These are phyloP conservation scores for Rhimphoctona megacephalus DNA, from an alignment of 2,888 invertebrate genomes.

Conservation along the genomic window DNA sequence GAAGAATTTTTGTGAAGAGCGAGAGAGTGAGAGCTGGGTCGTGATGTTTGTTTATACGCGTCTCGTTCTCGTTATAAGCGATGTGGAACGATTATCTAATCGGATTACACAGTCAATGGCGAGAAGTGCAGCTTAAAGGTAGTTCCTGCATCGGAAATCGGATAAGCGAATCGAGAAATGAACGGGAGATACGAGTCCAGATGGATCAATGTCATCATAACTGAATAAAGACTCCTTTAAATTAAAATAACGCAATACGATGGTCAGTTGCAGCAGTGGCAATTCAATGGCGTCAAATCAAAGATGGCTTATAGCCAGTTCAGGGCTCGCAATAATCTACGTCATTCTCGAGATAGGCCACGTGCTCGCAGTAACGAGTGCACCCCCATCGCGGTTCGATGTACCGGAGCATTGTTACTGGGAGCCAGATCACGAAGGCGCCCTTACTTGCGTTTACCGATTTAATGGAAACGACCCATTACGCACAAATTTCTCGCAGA, in stretches of 20 bases:
- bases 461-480: slow-evolving; percentile 86
- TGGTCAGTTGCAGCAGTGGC: slow-evolving; percentile 51
- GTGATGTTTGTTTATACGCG: slow-evolving; percentile 57
- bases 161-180: slow-evolving; percentile 47
- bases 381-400: slow-evolving; percentile 88
- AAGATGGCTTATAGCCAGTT: slow-evolving; percentile 55
- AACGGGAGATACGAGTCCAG: slow-evolving; percentile 38
- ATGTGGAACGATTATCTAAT: slow-evolving; percentile 29
- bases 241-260: slow-evolving; percentile 34
- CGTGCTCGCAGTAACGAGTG: slow-evolving; percentile 82
- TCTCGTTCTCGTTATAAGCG: slow-evolving; percentile 49
- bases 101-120: slow-evolving; percentile 33
- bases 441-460: slow-evolving; percentile 86
- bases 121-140: slow-evolving; percentile 42
- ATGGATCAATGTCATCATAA: slow-evolving; percentile 38
- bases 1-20: background rate
- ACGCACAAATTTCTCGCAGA: slow-evolving; percentile 91
- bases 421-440: slow-evolving; percentile 83
- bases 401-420: slow-evolving; percentile 95
- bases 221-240: slow-evolving; percentile 13
- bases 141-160: background rate
- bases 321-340: slow-evolving; percentile 58
- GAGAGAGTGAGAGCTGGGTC: slow-evolving; percentile 15
- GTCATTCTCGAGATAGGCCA: slow-evolving; percentile 72
- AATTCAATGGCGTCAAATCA: slow-evolving; percentile 46